These are phyloP conservation scores for Gasteruption jaculator DNA, from an alignment of 2,888 invertebrate genomes.

Conservation along the genomic window DNA sequence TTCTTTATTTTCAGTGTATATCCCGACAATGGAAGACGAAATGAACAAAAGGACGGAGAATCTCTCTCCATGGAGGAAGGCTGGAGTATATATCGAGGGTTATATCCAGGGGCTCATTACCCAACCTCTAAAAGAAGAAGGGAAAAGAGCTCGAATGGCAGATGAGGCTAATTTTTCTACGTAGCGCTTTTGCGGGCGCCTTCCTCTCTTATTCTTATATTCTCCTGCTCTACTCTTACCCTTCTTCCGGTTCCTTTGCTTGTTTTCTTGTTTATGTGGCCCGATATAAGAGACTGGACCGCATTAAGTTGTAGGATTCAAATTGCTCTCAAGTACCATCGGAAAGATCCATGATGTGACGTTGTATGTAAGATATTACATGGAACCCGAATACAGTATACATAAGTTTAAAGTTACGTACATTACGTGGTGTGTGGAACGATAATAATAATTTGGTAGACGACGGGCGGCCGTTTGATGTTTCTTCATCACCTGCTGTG, in stretches of 20 bases:
- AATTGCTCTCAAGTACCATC: too few relatives aligned
- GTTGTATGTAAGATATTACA: constrained; percentile 9
- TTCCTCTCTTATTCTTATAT: not conserved
- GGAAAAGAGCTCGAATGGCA: constrained; percentile 23
- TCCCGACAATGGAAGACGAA: too few relatives aligned
- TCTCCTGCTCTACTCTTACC: not conserved
- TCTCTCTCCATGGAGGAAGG: too few relatives aligned
- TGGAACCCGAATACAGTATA: constrained; percentile 4
- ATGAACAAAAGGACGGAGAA: too few relatives aligned
- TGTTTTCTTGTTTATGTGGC: too few relatives aligned
- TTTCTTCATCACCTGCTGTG: constrained; percentile 33
- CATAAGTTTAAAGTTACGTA: too few relatives aligned
- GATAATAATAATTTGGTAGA: constrained; percentile 33
- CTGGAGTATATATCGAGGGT: constrained; percentile 18
- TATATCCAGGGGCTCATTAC: constrained; percentile 7
- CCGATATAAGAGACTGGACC: constrained; percentile 15
- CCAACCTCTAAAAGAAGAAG: too few relatives aligned
- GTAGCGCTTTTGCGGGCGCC: constrained; percentile 16
- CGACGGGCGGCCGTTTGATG: constrained; percentile 34
- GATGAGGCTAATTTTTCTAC: constrained; percentile 30
- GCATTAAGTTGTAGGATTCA: constrained; percentile 24
- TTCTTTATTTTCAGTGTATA: too few relatives aligned
- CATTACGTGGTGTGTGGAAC: too few relatives aligned
- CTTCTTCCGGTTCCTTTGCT: not conserved
- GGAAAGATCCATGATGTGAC: too few relatives aligned